Conservation (phyloP, 2,113 vertebrate genomes). For the Tetrao urogallus region DNA sequence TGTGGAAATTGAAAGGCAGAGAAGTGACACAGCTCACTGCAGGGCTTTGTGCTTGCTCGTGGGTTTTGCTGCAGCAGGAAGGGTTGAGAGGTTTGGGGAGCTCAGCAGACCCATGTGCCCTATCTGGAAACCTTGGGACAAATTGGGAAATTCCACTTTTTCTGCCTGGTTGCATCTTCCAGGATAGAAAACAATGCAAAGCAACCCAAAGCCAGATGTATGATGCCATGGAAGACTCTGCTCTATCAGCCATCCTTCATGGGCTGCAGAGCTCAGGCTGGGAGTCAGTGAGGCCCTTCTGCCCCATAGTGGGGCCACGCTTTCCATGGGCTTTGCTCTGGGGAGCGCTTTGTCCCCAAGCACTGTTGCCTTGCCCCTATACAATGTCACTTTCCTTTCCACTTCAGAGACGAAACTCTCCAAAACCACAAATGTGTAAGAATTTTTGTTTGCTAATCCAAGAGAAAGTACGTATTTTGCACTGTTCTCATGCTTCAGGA, state of each 20-base stretch:
- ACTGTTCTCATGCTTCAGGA: neutral
- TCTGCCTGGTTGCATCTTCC: neutral
- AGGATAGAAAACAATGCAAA: neutral
- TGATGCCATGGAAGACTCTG: too few species aligned
- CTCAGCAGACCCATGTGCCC: too few species aligned
- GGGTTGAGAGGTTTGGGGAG: too few species aligned
- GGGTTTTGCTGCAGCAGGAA: neutral
- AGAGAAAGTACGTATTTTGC: neutral
- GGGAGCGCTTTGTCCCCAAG: neutral
- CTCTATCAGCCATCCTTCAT: too few species aligned
- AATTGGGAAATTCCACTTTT: neutral
- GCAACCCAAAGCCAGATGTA: neutral
- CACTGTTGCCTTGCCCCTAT: too few species aligned
- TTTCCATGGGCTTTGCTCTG: neutral
- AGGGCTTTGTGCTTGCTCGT: rapidly evolving
- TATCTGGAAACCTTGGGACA: neutral
- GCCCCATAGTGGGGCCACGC: neutral
- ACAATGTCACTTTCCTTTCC: neutral
- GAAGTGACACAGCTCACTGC: neutral
- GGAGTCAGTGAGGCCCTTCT: neutral
- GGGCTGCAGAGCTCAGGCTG: neutral
- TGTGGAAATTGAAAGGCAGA: neutral
- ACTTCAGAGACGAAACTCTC: neutral
- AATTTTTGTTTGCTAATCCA: neutral
- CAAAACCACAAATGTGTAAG: neutral